These are phyloP conservation scores for Zele albiditarsus DNA, from an alignment of 2,888 invertebrate species.

Conservation along the genomic window DNA sequence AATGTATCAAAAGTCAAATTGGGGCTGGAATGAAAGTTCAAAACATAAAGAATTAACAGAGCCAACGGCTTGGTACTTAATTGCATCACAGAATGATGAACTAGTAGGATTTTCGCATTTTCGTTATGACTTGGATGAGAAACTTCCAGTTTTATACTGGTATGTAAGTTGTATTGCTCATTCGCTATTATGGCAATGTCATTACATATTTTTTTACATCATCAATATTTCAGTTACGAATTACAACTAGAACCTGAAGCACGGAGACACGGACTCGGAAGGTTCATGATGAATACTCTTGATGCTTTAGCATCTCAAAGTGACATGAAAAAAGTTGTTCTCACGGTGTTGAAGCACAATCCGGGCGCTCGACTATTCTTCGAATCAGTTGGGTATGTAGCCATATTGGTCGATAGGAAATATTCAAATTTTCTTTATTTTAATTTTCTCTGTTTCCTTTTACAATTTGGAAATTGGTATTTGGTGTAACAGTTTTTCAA, in stretches of 20 bases:
- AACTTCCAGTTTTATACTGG: conserved; percentile 82
- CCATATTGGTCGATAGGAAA: neutral
- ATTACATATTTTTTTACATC: conserved; percentile 50
- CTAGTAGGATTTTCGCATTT: conserved; percentile 84
- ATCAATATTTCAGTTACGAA: conserved; percentile 82
- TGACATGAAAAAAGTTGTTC: conserved; percentile 85
- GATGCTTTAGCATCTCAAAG: conserved; percentile 84
- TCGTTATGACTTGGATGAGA: conserved; percentile 83
- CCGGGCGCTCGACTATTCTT: conserved; percentile 83
- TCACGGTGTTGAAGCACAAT: conserved; percentile 89
- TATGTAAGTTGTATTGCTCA: conserved; percentile 61
- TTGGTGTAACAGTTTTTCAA: conserved; percentile 1
- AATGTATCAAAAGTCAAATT: conserved; percentile 76
- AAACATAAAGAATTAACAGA: conserved; percentile 80
- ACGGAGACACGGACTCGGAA: conserved; percentile 87
- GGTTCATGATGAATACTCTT: conserved; percentile 85
- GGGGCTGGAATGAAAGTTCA: conserved; percentile 81
- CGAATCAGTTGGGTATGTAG: conserved; percentile 81
- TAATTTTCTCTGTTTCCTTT: neutral
- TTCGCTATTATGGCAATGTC: neutral
- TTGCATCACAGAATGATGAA: conserved; percentile 72
- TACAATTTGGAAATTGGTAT: neutral
- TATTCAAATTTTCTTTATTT: conserved; percentile 16
- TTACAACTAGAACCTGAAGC: conserved; percentile 84
- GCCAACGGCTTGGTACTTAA: conserved; percentile 78